Base-by-base conservation (phyloP, 2,113 vertebrate genomes). In the Bubalus kerabau region DNA sequence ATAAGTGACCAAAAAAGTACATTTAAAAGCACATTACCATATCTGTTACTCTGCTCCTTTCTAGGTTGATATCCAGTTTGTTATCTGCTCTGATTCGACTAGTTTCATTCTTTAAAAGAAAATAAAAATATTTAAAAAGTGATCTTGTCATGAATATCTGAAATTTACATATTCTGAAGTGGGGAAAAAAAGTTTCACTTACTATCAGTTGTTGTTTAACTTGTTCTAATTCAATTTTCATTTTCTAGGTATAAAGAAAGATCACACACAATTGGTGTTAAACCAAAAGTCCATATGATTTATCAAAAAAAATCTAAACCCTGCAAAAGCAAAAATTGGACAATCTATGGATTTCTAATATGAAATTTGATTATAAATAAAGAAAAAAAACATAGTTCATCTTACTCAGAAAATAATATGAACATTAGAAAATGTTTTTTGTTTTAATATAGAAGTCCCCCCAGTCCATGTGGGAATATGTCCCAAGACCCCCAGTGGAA, bases 61-160 rank as follows among this genome's bases (percentile, higher is more conserved):
- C 99, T 97, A 99, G 98, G 98, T 99, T 99, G 96, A 99, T 99
- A 96, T 99, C 99, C 60, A 99, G 98, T 97, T 99, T 99, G 94
- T 99, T 99, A 98, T 99, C 99, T 26, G 99, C 99, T 98, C 99
- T 95, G 97, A 99, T 99, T 97, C 99, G 99, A 98, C 98, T 90
- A 0, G 99, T 99, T 98, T 99, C 99, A 98, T 99, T 99, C 99
- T 99, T 98, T 8, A 98, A 98, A 97, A 40, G 92, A 74, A 98
- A 98, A 97, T 5, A 28, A 98, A 94, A 64, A 40, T 17, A 80
- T 74, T 91, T 52, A 4, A 56, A 83, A 96, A 95, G 60, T 71
- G 11, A 89, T 87, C 52, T 86, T 87, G 17, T 90, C 74, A 89
- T 90, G 48, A 46, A 14, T 67, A 93, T 67, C 82, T 97, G 82